Percentiles rank a stretch among this genome's conserved stretches.
Conservation (phyloP, 2,888 invertebrate genomes). For the Brachyptera risi region DNA sequence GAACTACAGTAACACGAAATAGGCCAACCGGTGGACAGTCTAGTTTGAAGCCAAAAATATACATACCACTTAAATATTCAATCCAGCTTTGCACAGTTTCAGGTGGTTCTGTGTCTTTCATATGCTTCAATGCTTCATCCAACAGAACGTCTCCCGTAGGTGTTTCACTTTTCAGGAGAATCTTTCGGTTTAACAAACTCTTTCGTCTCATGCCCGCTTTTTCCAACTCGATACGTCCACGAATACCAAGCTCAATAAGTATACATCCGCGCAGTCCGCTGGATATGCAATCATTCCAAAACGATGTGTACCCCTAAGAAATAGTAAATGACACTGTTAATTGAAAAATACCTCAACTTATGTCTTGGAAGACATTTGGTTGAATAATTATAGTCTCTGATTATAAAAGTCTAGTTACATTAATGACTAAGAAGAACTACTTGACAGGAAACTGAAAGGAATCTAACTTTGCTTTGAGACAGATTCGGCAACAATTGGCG, state of each 20-base stretch:
- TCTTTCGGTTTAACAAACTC: constrained; percentile 81
- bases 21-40: too few relatives aligned
- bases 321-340: constrained; percentile 38
- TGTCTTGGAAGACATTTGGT: too few relatives aligned
- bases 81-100: constrained; percentile 99
- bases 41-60: too few relatives aligned
- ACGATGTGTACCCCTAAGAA: constrained; percentile 93
- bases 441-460: too few relatives aligned
- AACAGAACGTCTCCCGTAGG: constrained; percentile 96
- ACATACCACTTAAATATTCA: constrained; percentile 93
- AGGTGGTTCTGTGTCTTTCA: constrained; percentile 96
- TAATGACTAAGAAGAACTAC: too few relatives aligned
- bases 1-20: too few relatives aligned
- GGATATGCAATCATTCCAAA: constrained; percentile 99
- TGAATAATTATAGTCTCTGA: too few relatives aligned
- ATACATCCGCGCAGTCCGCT: constrained; percentile 98
- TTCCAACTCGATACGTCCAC: constrained; percentile 94
- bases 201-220: constrained; percentile 94
- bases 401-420: too few relatives aligned
- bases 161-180: constrained; percentile 78
- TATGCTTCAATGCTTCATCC: constrained; percentile 92
- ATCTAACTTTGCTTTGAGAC: too few relatives aligned
- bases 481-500: too few relatives aligned
- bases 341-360: too few relatives aligned
- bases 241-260: constrained; percentile 90